Percentiles rank a stretch among this genome's conserved stretches.
phyloP scores from a whole-genome alignment of 2,797 vertebrate species.

The Sparus aurata region DNA sequence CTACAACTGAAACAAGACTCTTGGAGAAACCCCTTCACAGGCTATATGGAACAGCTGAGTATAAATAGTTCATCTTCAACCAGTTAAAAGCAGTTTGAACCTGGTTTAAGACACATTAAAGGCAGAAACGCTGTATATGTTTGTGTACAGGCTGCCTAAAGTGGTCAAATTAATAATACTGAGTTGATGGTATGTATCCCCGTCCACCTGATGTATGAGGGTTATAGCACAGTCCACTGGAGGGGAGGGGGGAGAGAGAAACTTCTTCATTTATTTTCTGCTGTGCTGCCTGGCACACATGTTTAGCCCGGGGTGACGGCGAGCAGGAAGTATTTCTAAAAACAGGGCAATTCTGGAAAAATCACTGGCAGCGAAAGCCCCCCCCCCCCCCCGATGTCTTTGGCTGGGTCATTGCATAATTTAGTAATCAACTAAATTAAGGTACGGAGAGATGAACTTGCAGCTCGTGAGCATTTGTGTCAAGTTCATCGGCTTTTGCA shows the following conservation, averaged over 20 bases:
- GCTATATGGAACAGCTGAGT: conserved; percentile 1
- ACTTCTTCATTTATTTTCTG: conserved; percentile 70
- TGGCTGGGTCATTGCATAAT: conserved; percentile 83
- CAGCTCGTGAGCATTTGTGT: conserved; percentile 80
- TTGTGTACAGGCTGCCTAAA: neutral
- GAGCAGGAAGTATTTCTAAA: conserved; percentile 72
- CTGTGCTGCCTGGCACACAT: conserved; percentile 75
- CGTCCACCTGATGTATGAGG: conserved; percentile 66
- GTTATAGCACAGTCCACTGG: conserved; percentile 37
- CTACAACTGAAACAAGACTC: neutral
- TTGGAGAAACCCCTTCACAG: neutral
- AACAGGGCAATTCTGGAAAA: conserved; percentile 71
- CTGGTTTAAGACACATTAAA: conserved; percentile 52
- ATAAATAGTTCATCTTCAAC: conserved; percentile 11
- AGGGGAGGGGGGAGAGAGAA: conserved; percentile 31
- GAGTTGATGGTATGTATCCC: conserved; percentile 31
- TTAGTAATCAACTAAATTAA: conserved; percentile 82
- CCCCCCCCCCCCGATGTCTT: conserved; percentile 53
- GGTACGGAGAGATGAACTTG: conserved; percentile 76
- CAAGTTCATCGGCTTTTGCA: conserved; percentile 74
- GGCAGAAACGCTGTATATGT: conserved; percentile 2
- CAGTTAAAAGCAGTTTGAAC: conserved; percentile 53
- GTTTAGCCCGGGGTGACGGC: conserved; percentile 74
- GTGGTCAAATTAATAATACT: conserved; percentile 43
- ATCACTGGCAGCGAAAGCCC: conserved; percentile 65